Percentiles rank a stretch among this genome's conserved stretches.
These are phyloP conservation scores for Labroides dimidiatus DNA, from an alignment of 2,797 vertebrate species.

Conservation along the genomic window DNA sequence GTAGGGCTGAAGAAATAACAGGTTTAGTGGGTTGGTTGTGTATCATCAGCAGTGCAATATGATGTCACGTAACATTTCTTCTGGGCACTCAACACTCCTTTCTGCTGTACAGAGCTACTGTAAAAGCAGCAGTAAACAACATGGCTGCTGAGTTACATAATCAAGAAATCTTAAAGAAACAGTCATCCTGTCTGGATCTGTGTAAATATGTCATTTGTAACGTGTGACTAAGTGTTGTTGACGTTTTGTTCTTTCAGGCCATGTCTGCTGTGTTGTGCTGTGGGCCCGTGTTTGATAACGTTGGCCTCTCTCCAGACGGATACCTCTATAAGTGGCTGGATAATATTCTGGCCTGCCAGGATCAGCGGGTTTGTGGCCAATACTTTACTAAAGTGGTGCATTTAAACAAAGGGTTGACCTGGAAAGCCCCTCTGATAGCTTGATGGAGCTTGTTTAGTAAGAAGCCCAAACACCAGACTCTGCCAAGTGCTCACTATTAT, in stretches of 20 bases:
- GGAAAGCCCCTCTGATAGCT: conserved; percentile 48
- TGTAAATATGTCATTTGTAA: neutral
- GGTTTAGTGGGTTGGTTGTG: neutral
- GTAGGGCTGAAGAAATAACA: conserved; percentile 3
- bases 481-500: conserved; percentile 46
- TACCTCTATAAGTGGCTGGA: conserved; percentile 99
- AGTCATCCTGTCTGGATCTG: neutral
- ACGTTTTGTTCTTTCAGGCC: conserved; percentile 83
- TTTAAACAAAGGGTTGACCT: conserved; percentile 65
- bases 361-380: conserved; percentile 88
- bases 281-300: conserved; percentile 97
- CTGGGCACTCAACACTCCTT: neutral
- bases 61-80: conserved; percentile 6
- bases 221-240: conserved; percentile 38
- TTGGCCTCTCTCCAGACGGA: conserved; percentile 96
- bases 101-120: neutral
- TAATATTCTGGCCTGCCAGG: conserved; percentile 98
- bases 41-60: neutral
- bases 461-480: conserved; percentile 23
- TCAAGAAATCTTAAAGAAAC: neutral
- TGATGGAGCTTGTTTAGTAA: conserved; percentile 33
- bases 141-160: conserved; percentile 6
- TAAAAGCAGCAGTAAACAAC: neutral
- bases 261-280: conserved; percentile 99
- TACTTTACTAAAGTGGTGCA: conserved; percentile 47